phyloP scores from a whole-genome alignment of 2,797 vertebrate species.

The Sebastes trivittatus region DNA sequence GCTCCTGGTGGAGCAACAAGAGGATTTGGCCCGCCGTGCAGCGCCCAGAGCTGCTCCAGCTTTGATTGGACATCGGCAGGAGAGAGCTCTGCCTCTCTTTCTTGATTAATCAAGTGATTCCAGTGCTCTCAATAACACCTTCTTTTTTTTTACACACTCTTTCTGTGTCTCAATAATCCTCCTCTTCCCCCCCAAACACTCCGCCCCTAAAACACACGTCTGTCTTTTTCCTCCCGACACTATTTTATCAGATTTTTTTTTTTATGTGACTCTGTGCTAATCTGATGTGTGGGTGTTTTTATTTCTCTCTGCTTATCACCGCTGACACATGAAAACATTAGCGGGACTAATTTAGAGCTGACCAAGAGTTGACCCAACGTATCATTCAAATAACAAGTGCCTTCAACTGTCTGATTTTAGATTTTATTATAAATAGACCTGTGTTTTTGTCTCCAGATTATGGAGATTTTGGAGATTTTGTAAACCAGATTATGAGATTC shows the following conservation, averaged over 20 bases:
- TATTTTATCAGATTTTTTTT: slow-evolving; percentile 21
- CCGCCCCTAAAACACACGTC: slow-evolving; percentile 1
- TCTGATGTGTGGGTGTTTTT: slow-evolving; percentile 60
- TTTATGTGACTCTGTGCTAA: slow-evolving; percentile 43
- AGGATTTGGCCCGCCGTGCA: slow-evolving; percentile 81
- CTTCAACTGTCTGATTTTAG: slow-evolving; percentile 9
- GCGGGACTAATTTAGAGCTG: slow-evolving; percentile 22
- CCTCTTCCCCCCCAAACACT: neutral
- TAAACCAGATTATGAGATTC: slow-evolving; percentile 4
- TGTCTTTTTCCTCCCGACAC: slow-evolving; percentile 10
- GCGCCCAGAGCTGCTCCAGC: slow-evolving; percentile 72
- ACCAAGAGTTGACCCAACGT: slow-evolving; percentile 15
- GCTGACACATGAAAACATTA: slow-evolving; percentile 44
- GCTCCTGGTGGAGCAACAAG: slow-evolving; percentile 84
- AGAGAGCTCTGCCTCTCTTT: slow-evolving; percentile 78
- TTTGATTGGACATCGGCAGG: slow-evolving; percentile 83
- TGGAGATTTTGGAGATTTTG: neutral
- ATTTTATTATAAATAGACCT: neutral
- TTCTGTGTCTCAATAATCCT: slow-evolving; percentile 67
- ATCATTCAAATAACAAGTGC: slow-evolving; percentile 23
- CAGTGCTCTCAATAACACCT: slow-evolving; percentile 78
- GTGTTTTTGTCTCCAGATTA: neutral
- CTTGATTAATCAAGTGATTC: slow-evolving; percentile 86
- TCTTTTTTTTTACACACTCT: slow-evolving; percentile 46
- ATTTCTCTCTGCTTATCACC: slow-evolving; percentile 33